A percentile compares a stretch with the other conserved stretches of the same genome.
Conservation (phyloP, 1,140 invertebrate genomes). For the Zaprionus inermis region DNA sequence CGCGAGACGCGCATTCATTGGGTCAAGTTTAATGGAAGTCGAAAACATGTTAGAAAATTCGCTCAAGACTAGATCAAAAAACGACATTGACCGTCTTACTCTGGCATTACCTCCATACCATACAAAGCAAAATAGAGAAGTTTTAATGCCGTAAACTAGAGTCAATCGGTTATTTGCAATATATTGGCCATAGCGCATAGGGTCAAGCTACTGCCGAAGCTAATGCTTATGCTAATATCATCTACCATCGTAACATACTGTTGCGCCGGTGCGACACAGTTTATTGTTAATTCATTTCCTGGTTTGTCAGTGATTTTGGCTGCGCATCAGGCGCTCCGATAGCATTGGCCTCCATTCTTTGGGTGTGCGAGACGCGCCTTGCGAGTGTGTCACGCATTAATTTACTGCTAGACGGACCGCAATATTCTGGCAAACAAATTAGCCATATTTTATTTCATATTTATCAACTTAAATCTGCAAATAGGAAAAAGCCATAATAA, state of each 20-base stretch:
- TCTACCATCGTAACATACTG: conserved; percentile 15
- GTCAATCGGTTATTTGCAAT: conserved; percentile 68
- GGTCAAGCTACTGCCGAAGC: conserved; percentile 51
- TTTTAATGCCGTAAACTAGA: conserved; percentile 59
- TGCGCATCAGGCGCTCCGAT: conserved; percentile 53
- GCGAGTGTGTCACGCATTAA: conserved; percentile 26
- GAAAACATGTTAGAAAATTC: conserved; percentile 63
- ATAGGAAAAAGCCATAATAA: neutral
- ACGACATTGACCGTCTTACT: conserved; percentile 80
- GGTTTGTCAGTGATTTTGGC: conserved; percentile 58
- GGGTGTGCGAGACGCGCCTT: conserved; percentile 6
- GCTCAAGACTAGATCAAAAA: conserved; percentile 78
- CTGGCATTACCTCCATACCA: conserved; percentile 36
- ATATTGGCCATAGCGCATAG: conserved; percentile 55
- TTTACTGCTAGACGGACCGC: neutral
- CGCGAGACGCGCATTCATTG: conserved; percentile 48
- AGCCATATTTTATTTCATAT: neutral
- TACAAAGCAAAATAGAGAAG: conserved; percentile 61
- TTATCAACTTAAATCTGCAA: neutral
- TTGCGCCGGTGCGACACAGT: conserved; percentile 55
- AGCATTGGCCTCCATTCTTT: conserved; percentile 71
- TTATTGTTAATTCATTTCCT: conserved; percentile 73
- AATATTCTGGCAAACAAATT: conserved; percentile 18
- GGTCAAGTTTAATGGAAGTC: conserved; percentile 71
- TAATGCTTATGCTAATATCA: conserved; percentile 46